Conservation (phyloP, 2,888 invertebrate genomes). For the Andrena hattorfiana region DNA sequence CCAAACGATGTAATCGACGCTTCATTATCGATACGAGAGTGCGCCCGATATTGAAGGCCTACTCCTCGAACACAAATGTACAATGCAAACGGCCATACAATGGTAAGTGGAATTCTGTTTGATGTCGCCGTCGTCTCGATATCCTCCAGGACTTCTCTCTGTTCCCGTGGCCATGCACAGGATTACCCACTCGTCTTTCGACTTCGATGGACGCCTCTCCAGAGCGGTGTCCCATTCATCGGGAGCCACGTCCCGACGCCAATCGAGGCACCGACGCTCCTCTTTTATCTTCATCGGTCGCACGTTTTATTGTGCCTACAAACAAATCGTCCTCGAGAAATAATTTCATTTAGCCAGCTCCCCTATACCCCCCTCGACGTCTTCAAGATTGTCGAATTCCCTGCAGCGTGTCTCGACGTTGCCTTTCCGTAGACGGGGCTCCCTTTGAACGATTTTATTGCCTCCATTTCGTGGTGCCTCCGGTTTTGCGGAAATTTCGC, state of each 20-base stretch:
- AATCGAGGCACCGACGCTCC: constrained; percentile 42
- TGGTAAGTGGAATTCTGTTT: constrained; percentile 69
- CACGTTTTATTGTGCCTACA: constrained; percentile 51
- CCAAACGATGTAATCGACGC: constrained; percentile 34
- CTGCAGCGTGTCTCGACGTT: neutral
- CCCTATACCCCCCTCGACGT: neutral
- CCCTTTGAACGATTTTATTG: constrained; percentile 49
- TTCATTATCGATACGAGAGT: constrained; percentile 40
- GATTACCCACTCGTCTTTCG: constrained; percentile 72
- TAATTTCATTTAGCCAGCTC: constrained; percentile 64
- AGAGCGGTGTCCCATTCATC: constrained; percentile 63
- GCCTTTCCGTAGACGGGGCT: constrained; percentile 8
- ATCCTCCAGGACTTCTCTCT: constrained; percentile 68
- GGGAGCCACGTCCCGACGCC: constrained; percentile 61
- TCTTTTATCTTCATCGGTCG: constrained; percentile 56
- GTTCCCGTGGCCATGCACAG: constrained; percentile 55
- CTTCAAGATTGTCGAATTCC: constrained; percentile 23
- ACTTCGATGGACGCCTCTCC: constrained; percentile 73
- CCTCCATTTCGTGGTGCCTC: constrained; percentile 38
- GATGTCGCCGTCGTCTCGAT: constrained; percentile 66
- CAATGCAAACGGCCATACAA: constrained; percentile 67
- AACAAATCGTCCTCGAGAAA: constrained; percentile 62
- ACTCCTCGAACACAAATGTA: constrained; percentile 65
- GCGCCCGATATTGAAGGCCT: constrained; percentile 16
- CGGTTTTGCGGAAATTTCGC: constrained; percentile 30